These are phyloP conservation scores for Ptychadena robeensis DNA, from an alignment of 2,797 vertebrate species.

Conservation along the genomic window DNA sequence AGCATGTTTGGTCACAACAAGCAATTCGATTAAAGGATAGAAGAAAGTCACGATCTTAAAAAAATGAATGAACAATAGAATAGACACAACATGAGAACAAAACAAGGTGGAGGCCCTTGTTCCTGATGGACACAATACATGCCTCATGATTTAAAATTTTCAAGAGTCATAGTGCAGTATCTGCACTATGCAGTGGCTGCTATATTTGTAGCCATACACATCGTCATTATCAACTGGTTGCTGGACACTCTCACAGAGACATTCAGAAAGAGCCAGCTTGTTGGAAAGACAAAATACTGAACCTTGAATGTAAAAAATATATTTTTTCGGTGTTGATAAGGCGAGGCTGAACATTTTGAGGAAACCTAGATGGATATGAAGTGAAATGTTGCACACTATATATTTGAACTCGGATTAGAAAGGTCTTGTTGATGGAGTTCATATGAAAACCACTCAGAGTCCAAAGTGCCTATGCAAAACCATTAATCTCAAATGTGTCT, in stretches of 20 bases:
- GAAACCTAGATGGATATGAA: constrained; percentile 47
- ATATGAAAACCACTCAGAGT: constrained; percentile 71
- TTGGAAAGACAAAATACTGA: background rate
- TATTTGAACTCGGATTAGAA: constrained; percentile 64
- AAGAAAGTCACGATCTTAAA: too few species aligned
- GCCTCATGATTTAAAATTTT: too few species aligned
- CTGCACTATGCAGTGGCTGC: too few species aligned
- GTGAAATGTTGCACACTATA: constrained; percentile 61
- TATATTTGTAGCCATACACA: too few species aligned
- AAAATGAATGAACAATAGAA: too few species aligned
- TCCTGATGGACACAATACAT: too few species aligned
- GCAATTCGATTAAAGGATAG: too few species aligned
- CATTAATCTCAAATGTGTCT: constrained; percentile 77
- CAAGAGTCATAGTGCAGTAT: too few species aligned
- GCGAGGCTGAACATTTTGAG: constrained; percentile 2
- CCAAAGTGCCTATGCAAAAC: constrained; percentile 76
- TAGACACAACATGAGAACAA: too few species aligned
- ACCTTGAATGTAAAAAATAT: background rate
- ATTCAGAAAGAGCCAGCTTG: background rate
- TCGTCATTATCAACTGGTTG: too few species aligned
- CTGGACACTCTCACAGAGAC: background rate
- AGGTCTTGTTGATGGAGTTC: constrained; percentile 69
- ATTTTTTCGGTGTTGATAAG: background rate
- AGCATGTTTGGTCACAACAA: too few species aligned
- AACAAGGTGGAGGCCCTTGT: too few species aligned